Conservation (phyloP, 2,888 invertebrate species). For the Elmis aenea region DNA sequence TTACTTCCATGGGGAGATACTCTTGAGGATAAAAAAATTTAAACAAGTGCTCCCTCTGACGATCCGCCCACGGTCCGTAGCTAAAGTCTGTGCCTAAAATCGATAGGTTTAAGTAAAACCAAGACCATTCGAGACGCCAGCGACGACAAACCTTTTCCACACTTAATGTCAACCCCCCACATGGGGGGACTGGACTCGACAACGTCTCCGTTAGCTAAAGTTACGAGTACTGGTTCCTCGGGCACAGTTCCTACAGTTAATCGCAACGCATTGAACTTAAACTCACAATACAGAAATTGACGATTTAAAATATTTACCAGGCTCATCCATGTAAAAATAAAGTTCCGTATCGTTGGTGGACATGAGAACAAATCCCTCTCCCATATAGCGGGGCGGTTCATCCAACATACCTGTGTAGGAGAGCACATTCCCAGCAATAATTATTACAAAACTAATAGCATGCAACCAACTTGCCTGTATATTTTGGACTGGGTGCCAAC, state of each 20-base stretch:
- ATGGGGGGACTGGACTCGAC: constrained; percentile 91
- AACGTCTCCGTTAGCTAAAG: constrained; percentile 87
- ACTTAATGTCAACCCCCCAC: constrained; percentile 93
- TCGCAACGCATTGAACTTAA: too few relatives aligned
- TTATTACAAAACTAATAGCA: constrained; percentile 6
- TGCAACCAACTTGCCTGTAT: too few relatives aligned
- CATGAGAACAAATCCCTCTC: constrained; percentile 95
- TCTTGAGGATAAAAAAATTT: constrained; percentile 94
- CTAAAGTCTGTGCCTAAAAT: constrained; percentile 77
- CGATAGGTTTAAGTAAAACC: too few relatives aligned
- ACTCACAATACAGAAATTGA: too few relatives aligned
- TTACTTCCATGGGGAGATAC: constrained; percentile 73
- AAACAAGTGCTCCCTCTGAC: constrained; percentile 91
- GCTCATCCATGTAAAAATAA: constrained; percentile 97
- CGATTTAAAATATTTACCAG: constrained; percentile 56
- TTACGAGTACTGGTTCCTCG: constrained; percentile 83
- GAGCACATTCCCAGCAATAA: not conserved
- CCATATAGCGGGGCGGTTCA: constrained; percentile 96
- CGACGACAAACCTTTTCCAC: constrained; percentile 73
- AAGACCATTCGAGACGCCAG: too few relatives aligned
- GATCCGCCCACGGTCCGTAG: constrained; percentile 98
- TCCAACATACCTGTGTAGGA: constrained; percentile 64
- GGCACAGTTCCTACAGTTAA: constrained; percentile 65
- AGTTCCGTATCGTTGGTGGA: constrained; percentile 92
- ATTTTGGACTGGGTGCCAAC: constrained; percentile 93